Evolutionary conservation across 2,113 vertebrate genomes (phyloP).

Genomic region (Axis porcinus): DNA sequence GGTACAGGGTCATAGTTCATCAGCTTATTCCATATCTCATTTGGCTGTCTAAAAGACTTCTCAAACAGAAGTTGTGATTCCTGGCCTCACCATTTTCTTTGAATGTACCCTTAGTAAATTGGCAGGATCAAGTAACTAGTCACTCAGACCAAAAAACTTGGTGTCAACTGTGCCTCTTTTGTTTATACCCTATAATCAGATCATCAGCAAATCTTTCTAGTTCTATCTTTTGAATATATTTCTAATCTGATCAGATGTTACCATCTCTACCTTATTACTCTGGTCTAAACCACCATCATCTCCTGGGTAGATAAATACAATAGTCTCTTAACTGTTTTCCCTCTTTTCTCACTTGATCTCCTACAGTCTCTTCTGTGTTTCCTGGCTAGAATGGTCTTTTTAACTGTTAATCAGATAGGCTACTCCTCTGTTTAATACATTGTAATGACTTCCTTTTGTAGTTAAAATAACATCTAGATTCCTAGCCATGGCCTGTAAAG

Average conservation of each 20-base stretch:
- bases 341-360: constrained; percentile 4
- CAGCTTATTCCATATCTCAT: neutral
- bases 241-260: neutral
- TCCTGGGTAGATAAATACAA: neutral
- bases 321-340: neutral
- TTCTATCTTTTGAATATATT: neutral
- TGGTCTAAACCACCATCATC: neutral
- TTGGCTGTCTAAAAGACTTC: neutral
- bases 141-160: neutral
- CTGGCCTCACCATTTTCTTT: neutral
- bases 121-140: neutral
- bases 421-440: neutral
- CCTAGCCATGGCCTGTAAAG: neutral
- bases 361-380: neutral
- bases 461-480: neutral
- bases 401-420: neutral
- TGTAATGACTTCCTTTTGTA: neutral
- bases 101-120: neutral
- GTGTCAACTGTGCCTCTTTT: neutral
- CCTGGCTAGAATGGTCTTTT: constrained; percentile 15
- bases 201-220: neutral
- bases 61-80: neutral
- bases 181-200: neutral
- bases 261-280: neutral
- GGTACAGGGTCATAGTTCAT: neutral